Base-by-base conservation (phyloP, 23 tunicate species). In the Botrylloides violaceus region DNA sequence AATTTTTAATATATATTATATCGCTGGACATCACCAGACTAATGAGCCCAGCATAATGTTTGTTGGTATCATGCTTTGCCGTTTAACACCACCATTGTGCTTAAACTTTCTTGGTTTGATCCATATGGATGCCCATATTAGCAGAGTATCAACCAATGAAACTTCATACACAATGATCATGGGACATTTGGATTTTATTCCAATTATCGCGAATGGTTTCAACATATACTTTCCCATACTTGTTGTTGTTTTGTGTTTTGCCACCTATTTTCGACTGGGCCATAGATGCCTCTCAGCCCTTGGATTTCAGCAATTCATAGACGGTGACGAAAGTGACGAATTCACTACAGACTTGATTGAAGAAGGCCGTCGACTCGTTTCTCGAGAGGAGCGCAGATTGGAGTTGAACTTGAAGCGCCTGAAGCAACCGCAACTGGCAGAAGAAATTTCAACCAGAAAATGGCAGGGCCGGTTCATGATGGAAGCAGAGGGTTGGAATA, bases 1-100 rank as follows among this genome's bases (percentile, higher is more conserved):
- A 65, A 34, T 95, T 29, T 95, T 95, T 71, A 95, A 95, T 37
- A 91, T 82, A 61, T 95, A 87, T 71, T 95, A 83, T 63, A 95
- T 95, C 26, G 99, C 99, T 32, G 86, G 91, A 19, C 95, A 95
- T 58, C 99, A 95, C 64, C 99, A 95, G 66, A 95, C 99, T 6
- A 83, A 95, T 59, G 99, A 95, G 47, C 61, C 95, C 19, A 82
- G 91, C 61, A 59, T 95, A 34, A 73, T 95, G 34, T 95, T 95
- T 71, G 95, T 95, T 31, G 99, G 99, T 58, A 95, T 87, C 9
- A 92, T 85, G 87, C 66, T 93, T 32, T 86, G 98, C 36, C 84
- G 98, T 25, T 80, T 93, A 1, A 93, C 98, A 27, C 77, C 98
- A 39, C 98, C 98, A 27, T 61, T 93, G 34, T 93, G 98, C 68